Evolutionary conservation across 2,113 vertebrate species (phyloP).

Genomic region (Numenius arquata): DNA sequence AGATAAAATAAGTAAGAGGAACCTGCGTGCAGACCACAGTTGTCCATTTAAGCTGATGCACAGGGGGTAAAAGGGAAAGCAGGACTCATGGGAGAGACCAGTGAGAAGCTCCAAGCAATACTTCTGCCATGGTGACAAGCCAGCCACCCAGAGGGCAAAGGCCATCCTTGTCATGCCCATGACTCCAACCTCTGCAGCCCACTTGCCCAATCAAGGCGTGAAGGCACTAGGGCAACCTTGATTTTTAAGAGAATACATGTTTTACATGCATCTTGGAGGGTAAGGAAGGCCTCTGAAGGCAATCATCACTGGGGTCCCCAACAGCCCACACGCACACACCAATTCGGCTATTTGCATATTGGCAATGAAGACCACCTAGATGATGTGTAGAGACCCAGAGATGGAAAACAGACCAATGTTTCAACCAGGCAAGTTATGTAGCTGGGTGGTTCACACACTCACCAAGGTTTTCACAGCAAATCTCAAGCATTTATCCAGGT

Average conservation of each 20-base stretch:
- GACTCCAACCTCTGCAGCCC: neutral
- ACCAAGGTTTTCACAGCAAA: conserved; percentile 18
- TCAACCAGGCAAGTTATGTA: neutral
- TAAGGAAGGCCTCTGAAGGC: neutral
- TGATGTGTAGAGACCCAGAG: neutral
- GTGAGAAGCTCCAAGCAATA: neutral
- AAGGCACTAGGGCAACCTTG: neutral
- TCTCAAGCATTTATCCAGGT: neutral
- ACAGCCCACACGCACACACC: fast-evolving
- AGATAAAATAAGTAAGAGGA: conserved; percentile 71
- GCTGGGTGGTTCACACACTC: neutral
- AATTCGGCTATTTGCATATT: neutral
- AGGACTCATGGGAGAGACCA: neutral
- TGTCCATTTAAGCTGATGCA: conserved; percentile 70
- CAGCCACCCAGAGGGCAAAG: neutral
- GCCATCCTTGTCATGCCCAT: neutral
- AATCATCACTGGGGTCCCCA: neutral
- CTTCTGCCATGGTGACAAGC: neutral
- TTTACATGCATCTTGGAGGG: neutral
- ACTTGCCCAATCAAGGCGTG: neutral
- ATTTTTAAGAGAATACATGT: neutral
- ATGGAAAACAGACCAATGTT: neutral
- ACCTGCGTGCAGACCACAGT: conserved; percentile 43
- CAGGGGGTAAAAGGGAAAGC: neutral
- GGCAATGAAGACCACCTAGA: neutral